Evolutionary conservation across 37 sponge, comb jelly and placozoan genomes (phyloP).

Genomic region (Axinella damicornis): DNA sequence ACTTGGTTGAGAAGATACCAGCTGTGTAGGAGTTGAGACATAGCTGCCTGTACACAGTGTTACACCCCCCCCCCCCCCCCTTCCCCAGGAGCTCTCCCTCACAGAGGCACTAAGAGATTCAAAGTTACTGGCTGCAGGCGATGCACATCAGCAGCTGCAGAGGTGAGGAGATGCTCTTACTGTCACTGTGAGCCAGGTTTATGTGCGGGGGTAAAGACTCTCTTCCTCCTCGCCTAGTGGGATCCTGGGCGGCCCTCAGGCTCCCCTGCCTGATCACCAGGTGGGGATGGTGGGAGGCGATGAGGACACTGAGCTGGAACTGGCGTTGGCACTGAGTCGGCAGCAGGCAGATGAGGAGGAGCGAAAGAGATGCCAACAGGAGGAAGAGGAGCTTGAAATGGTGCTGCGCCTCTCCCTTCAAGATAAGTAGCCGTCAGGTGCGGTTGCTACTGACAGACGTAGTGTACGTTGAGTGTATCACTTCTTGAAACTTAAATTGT

Average conservation of each 20-base stretch:
- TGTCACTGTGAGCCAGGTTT: too few relatives aligned
- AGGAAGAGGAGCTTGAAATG: conserved; percentile 78
- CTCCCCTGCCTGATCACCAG: background rate
- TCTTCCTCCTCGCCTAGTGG: background rate
- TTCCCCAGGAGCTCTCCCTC: conserved; percentile 12
- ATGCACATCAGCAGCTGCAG: background rate
- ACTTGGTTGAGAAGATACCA: background rate
- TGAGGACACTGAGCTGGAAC: conserved; percentile 56
- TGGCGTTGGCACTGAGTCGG: conserved; percentile 69
- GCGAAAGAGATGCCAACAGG: conserved; percentile 30
- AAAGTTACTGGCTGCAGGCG: background rate
- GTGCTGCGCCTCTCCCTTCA: conserved; percentile 72
- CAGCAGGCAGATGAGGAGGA: conserved; percentile 23
- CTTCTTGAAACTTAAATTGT: too few relatives aligned
- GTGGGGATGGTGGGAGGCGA: too few relatives aligned
- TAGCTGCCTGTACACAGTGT: background rate
- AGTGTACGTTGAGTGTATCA: too few relatives aligned
- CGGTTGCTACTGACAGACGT: too few relatives aligned
- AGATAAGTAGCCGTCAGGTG: conserved; percentile 63
- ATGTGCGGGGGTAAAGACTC: too few relatives aligned
- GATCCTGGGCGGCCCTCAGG: background rate
- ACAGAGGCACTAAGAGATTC: conserved; percentile 43
- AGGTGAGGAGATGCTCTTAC: too few relatives aligned
- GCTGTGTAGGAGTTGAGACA: background rate
- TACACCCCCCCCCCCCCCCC: background rate